phyloP scores from a whole-genome alignment of 2,888 invertebrate genomes.

The Neoitamus cyanurus region DNA sequence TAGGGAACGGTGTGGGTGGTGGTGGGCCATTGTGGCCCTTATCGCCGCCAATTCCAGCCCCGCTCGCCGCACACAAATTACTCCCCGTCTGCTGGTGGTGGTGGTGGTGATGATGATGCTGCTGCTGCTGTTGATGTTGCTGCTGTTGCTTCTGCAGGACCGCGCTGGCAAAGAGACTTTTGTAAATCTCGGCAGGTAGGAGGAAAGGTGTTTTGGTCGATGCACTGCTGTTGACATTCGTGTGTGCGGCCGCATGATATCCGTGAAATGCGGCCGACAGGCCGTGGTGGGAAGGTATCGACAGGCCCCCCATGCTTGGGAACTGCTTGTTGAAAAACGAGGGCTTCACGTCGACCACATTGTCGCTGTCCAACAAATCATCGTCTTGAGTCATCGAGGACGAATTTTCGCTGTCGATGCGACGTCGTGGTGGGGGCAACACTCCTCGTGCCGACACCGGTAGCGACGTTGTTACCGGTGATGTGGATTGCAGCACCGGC shows the following conservation, averaged over 20 bases:
- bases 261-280: constrained; percentile 54
- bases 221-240: constrained; percentile 51
- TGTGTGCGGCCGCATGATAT: constrained; percentile 54
- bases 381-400: constrained; percentile 52
- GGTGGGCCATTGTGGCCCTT: constrained; percentile 44
- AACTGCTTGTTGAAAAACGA: constrained; percentile 50
- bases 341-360: constrained; percentile 53
- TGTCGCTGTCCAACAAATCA: constrained; percentile 50
- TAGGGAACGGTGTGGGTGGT: constrained; percentile 59
- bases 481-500: not conserved
- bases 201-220: constrained; percentile 68
- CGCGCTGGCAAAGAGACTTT: constrained; percentile 81
- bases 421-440: not conserved
- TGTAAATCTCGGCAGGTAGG: constrained; percentile 81
- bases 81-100: not conserved
- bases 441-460: not conserved
- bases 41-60: not conserved
- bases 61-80: not conserved
- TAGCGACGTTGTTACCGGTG: not conserved
- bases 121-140: constrained; percentile 51
- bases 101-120: not conserved
- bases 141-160: constrained; percentile 66
- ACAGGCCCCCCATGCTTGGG: constrained; percentile 52
- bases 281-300: constrained; percentile 53
- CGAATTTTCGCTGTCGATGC: constrained; percentile 49